These are phyloP conservation scores for Oligia latruncula DNA, from an alignment of 2,888 invertebrate species.

Conservation along the genomic window DNA sequence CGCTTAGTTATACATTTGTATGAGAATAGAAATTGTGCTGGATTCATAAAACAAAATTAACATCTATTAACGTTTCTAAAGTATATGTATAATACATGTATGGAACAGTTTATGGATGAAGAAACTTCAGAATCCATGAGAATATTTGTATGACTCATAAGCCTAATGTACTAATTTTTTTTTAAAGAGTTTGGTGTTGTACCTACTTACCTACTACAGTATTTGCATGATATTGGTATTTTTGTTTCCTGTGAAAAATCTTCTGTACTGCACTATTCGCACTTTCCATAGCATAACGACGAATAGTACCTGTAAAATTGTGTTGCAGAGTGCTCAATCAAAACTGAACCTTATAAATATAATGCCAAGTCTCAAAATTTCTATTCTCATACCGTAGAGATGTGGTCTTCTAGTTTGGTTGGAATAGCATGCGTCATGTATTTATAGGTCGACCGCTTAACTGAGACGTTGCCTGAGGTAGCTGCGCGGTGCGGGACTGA, in stretches of 20 bases:
- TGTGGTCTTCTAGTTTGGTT: slow-evolving; percentile 52
- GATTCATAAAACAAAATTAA: not conserved
- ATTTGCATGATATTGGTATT: slow-evolving; percentile 8
- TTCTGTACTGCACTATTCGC: not conserved
- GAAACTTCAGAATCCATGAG: not conserved
- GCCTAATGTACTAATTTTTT: not conserved
- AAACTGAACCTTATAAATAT: not conserved
- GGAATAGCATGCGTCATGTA: slow-evolving; percentile 53
- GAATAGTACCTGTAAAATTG: not conserved
- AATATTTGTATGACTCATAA: not conserved
- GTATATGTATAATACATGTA: not conserved
- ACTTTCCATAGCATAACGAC: not conserved
- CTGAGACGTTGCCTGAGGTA: too few species aligned
- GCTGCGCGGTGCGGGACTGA: too few species aligned
- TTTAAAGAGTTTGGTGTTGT: not conserved
- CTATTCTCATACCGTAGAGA: slow-evolving; percentile 67
- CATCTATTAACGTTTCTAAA: not conserved
- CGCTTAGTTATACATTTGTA: slow-evolving; percentile 72
- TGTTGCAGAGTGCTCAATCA: not conserved
- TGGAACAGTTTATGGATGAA: not conserved
- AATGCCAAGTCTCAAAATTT: slow-evolving; percentile 42
- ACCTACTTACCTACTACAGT: not conserved
- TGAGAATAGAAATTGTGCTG: slow-evolving; percentile 75
- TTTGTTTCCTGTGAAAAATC: slow-evolving; percentile 7
- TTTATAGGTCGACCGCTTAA: not conserved